phyloP scores from a whole-genome alignment of 2,888 invertebrate genomes.

The Oconnorella tubifera region DNA sequence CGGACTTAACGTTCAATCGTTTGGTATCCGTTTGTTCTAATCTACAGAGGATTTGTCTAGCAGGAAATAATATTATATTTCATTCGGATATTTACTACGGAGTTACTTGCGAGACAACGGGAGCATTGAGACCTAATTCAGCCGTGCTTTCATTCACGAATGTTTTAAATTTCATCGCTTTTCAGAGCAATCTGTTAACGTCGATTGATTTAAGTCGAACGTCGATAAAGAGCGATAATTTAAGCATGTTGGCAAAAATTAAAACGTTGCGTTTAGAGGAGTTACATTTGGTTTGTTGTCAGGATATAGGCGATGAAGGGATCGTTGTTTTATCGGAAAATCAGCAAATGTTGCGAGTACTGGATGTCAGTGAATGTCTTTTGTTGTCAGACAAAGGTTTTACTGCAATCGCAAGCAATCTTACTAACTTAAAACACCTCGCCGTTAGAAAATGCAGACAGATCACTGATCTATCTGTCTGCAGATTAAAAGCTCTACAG shows the following conservation, averaged over 20 bases:
- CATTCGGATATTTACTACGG: conserved; percentile 64
- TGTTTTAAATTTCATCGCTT: conserved; percentile 62
- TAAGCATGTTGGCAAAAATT: conserved; percentile 62
- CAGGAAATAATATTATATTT: conserved; percentile 69
- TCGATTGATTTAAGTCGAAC: conserved; percentile 67
- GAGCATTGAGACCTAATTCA: conserved; percentile 59
- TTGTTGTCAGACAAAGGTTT: conserved; percentile 67
- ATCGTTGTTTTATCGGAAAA: conserved; percentile 61
- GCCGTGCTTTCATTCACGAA: conserved; percentile 71
- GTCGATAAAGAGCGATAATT: conserved; percentile 65
- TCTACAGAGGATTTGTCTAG: conserved; percentile 65
- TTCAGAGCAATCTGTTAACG: conserved; percentile 62
- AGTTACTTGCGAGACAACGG: conserved; percentile 47
- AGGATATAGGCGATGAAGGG: conserved; percentile 65
- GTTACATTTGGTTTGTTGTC: conserved; percentile 63
- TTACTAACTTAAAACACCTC: conserved; percentile 10
- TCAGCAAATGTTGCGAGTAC: conserved; percentile 62
- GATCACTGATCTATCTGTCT: not conserved
- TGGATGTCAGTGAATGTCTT: conserved; percentile 67
- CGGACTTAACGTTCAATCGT: conserved; percentile 70
- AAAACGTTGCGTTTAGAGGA: conserved; percentile 61
- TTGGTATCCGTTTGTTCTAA: conserved; percentile 64
- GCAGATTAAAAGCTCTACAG: not conserved
- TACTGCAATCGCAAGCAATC: conserved; percentile 62
- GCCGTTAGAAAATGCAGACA: not conserved